phyloP scores from a whole-genome alignment of 2,888 invertebrate species.

The Campoplex nolae region DNA sequence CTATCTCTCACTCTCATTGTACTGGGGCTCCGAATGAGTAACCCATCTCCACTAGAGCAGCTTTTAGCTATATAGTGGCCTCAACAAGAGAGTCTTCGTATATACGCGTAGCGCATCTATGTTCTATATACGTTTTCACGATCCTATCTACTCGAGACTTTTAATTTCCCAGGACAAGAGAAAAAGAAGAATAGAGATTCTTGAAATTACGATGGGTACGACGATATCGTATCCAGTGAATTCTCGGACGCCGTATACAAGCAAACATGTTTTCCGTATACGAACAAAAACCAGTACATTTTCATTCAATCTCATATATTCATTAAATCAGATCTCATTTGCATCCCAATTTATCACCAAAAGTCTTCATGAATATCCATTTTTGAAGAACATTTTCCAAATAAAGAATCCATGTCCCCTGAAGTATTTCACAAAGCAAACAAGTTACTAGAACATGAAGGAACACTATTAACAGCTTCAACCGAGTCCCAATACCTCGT shows the following conservation, averaged over 20 bases:
- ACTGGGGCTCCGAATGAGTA: conserved; percentile 51
- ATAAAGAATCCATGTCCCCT: background rate
- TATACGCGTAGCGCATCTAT: conserved; percentile 26
- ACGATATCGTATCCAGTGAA: conserved; percentile 42
- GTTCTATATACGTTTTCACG: conserved; percentile 51
- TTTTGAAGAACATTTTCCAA: background rate
- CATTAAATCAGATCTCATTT: background rate
- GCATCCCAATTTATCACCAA: background rate
- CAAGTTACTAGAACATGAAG: background rate
- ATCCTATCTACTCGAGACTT: conserved; percentile 67
- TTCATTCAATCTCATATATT: conserved; percentile 15
- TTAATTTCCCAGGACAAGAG: conserved; percentile 53
- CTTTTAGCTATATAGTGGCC: conserved; percentile 23
- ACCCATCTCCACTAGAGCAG: conserved; percentile 45
- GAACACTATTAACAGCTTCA: background rate
- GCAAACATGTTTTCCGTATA: conserved; percentile 1
- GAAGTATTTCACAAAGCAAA: background rate
- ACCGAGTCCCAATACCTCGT: background rate
- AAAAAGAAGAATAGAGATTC: conserved; percentile 24
- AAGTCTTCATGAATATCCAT: conserved; percentile 1
- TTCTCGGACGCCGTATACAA: conserved; percentile 33
- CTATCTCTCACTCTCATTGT: conserved; percentile 59
- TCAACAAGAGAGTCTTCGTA: conserved; percentile 28
- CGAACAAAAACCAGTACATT: background rate
- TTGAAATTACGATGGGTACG: conserved; percentile 54